phyloP scores from a whole-genome alignment of 2,113 vertebrate species.

The Anhinga rufa region DNA sequence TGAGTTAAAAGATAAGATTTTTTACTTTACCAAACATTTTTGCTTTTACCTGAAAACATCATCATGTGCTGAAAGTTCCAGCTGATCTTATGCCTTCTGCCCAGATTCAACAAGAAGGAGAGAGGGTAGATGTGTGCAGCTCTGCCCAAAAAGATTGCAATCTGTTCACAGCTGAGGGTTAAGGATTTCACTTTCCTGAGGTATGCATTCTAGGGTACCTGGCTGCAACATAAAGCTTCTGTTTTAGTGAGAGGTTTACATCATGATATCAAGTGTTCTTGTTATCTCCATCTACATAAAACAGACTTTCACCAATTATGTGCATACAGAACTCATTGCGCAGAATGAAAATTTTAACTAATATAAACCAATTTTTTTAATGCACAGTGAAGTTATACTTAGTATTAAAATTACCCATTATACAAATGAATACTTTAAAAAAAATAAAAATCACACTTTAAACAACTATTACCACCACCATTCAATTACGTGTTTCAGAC shows the following conservation, averaged over 20 bases:
- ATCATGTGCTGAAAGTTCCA: conserved; percentile 99
- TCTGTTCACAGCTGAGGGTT: conserved; percentile 73
- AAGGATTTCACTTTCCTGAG: conserved; percentile 63
- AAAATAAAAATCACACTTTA: neutral
- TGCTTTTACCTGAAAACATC: conserved; percentile 93
- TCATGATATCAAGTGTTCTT: neutral
- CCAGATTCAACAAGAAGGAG: conserved; percentile 94
- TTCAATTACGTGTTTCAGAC: neutral
- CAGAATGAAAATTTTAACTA: neutral
- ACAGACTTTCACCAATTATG: neutral
- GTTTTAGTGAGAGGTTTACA: neutral
- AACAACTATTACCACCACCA: neutral
- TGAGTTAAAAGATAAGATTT: neutral
- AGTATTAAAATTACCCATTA: neutral
- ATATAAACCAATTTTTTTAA: neutral
- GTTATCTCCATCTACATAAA: neutral
- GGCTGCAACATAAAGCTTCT: neutral
- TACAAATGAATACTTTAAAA: neutral
- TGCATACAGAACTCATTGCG: neutral
- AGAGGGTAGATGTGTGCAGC: conserved; percentile 94
- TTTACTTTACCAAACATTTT: neutral
- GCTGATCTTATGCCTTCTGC: conserved; percentile 92
- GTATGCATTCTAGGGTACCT: neutral
- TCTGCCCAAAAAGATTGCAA: conserved; percentile 91
- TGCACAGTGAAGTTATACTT: neutral